Conservation (phyloP, 1,140 invertebrate genomes). For the Steinernema khuongi region DNA sequence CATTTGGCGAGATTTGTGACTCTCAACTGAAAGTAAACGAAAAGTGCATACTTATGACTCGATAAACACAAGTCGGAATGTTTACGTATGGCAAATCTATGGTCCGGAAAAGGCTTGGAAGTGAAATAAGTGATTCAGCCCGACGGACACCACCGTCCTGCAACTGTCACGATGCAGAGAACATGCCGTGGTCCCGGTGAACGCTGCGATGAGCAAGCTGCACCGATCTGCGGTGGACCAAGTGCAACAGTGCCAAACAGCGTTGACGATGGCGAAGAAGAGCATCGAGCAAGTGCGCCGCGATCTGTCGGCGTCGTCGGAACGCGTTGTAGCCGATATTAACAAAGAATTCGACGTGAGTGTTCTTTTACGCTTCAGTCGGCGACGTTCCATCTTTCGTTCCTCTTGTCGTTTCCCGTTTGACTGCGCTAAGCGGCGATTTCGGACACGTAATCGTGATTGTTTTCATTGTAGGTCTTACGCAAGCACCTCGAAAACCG, state of each 20-base stretch:
- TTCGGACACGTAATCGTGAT: no score
- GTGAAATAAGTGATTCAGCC: not conserved
- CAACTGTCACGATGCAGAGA: not conserved
- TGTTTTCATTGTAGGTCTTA: not conserved
- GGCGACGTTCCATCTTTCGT: no score
- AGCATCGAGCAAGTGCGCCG: slow-evolving; percentile 9
- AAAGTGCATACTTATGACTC: no score
- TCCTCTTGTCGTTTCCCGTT: no score
- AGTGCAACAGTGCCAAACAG: slow-evolving; percentile 5
- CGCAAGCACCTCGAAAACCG: not conserved
- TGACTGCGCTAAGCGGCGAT: no score
- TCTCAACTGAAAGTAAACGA: no score
- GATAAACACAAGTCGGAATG: no score
- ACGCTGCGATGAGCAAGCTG: slow-evolving; percentile 3
- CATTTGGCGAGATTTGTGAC: no score
- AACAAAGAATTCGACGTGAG: slow-evolving; percentile 11
- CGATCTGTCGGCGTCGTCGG: slow-evolving; percentile 7
- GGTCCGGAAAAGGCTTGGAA: no score
- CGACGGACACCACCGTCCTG: not conserved
- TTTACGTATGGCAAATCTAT: no score
- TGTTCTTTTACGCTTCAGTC: not conserved
- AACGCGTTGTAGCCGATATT: slow-evolving; percentile 5
- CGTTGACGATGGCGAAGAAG: not conserved
- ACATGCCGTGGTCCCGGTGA: not conserved
- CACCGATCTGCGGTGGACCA: not conserved